These are phyloP conservation scores for Spatulosminthurus flaviceps DNA, from an alignment of 2,888 invertebrate species.

Conservation along the genomic window DNA sequence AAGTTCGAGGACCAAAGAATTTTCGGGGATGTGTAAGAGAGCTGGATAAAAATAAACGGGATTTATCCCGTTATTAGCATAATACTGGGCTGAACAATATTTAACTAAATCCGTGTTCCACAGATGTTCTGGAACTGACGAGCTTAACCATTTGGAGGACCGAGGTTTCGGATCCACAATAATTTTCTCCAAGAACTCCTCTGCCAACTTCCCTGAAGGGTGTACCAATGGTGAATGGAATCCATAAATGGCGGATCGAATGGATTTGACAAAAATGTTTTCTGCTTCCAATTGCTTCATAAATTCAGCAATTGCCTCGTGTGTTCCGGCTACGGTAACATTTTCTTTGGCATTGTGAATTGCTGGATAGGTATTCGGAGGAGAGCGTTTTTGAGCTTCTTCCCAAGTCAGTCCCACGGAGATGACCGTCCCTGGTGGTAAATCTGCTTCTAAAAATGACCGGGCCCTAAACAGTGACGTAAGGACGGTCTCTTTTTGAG, in stretches of 20 bases:
- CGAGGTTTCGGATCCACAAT: slow-evolving; percentile 67
- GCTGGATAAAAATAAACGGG: slow-evolving; percentile 71
- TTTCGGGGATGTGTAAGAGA: slow-evolving; percentile 69
- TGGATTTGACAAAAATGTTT: slow-evolving; percentile 82
- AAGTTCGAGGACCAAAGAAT: slow-evolving; percentile 68
- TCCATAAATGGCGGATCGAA: slow-evolving; percentile 85
- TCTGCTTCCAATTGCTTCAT: slow-evolving; percentile 76
- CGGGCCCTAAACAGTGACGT: slow-evolving; percentile 77
- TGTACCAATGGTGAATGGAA: slow-evolving; percentile 93
- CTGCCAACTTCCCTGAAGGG: slow-evolving; percentile 81
- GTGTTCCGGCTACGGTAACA: slow-evolving; percentile 92
- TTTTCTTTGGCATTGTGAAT: slow-evolving; percentile 95
- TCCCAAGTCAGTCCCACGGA: slow-evolving; percentile 89
- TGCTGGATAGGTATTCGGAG: slow-evolving; percentile 82
- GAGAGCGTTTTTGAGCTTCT: slow-evolving; percentile 77
- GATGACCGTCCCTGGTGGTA: slow-evolving; percentile 84
- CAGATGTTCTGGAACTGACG: slow-evolving; percentile 66
- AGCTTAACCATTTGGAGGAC: slow-evolving; percentile 69
- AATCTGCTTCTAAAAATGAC: slow-evolving; percentile 74
- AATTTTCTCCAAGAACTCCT: slow-evolving; percentile 74
- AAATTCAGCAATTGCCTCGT: slow-evolving; percentile 74
- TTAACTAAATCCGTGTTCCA: background rate
- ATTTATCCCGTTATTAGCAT: slow-evolving; percentile 69
- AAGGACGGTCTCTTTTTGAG: slow-evolving; percentile 90
- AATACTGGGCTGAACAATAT: slow-evolving; percentile 68